Evolutionary conservation across 1,140 invertebrate species (phyloP), one percentile per base, ranked within the genome.

Genomic region (Dinoponera quadriceps): DNA sequence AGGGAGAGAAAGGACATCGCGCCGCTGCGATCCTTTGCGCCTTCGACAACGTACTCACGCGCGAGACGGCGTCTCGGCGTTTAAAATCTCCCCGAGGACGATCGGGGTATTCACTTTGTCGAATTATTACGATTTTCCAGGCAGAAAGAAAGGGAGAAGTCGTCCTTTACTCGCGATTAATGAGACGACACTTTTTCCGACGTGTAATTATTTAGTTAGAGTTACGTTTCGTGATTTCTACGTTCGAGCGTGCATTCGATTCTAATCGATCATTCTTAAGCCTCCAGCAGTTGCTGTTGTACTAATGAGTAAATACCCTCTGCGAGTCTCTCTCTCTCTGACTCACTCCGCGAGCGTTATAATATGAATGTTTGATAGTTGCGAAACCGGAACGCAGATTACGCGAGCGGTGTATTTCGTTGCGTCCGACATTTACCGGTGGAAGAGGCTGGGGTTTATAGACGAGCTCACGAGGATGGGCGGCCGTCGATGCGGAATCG

Each of bases 11-110:
- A 74, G 78, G 68, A 87, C 82, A 85, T 55, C 75, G 55, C 62
- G 33, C 65, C 63, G 22, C 44, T 57, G 69, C 51, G 82, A 44
- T 62, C 62, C 83, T 85, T 85, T 85, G 83, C 82, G 69, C n/a
- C 16, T n/a, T 22, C 55, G 18, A 20, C 18, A 20, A n/a, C 29
- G 51, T 59, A 60, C 38, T 44, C 3, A 9, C 38, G 38, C 38
- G 38, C 38, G 5, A n/a, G n/a, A 33, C 29, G 29, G 5, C 11
- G 38, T 44, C 38, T 44, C 29, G 54, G 27, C 13, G 57, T 2
- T 20, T 60, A 60, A 59, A 20, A 74, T 73, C 4, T 60, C 60
- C 48, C 27, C 27, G 3, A 29, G 11, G 20, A 1, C 5, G 33
- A 44, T 11, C 14, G 20, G 63, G 14, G 51, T 63, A 22, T 38